Base-by-base conservation (phyloP, 2,888 invertebrate genomes). In the Synergus gifuensis region DNA sequence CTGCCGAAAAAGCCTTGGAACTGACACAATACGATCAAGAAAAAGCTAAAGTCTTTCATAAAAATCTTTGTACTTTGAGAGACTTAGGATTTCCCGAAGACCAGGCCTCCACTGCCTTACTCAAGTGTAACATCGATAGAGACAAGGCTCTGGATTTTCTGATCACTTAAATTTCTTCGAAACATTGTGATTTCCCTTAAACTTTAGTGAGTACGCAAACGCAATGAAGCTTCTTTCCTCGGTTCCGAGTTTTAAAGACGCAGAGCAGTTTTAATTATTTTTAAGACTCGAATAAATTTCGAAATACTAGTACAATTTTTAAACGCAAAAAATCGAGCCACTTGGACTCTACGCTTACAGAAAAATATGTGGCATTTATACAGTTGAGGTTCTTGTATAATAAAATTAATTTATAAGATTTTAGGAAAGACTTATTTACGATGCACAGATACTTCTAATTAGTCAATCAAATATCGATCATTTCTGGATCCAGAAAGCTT, bases 131-230 rank as follows among this genome's bases (percentile, higher is more conserved):
- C 92, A 96, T 97, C 91, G 96, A 98, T 92, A 94, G 96, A 89
- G 97, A 98, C 91, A 96, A 96, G 93, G 97, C 97, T 66, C 93
- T 98, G 88, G 98, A 98, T 91, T 95, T 95, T 90, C 93, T 97
- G 86, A 96, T 97, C 89, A 95, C 96, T 90, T 97, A 96, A 93
- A 90, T 88, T 66, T 60, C 18, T 76, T 36, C 5, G 5, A 36
- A 36, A 12, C 18, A 60, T 5, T 60, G 4, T 60, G 1, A 12
- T 22, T 22, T 60, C 2, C 4, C 4, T 60, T n/a, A 7, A 54
- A 54, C 8, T 9, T 18, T 54, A 54, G 54, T n/a, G 5, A 54
- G n/a, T n/a, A 54, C 12, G 46, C 46, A 49, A 49, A 49, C 8
- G 44, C 44, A 44, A 36, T 36, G 36, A 36, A 36, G 36, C 36